These are phyloP conservation scores for Hypsopygia costalis DNA, from an alignment of 2,888 invertebrate genomes.

Conservation along the genomic window DNA sequence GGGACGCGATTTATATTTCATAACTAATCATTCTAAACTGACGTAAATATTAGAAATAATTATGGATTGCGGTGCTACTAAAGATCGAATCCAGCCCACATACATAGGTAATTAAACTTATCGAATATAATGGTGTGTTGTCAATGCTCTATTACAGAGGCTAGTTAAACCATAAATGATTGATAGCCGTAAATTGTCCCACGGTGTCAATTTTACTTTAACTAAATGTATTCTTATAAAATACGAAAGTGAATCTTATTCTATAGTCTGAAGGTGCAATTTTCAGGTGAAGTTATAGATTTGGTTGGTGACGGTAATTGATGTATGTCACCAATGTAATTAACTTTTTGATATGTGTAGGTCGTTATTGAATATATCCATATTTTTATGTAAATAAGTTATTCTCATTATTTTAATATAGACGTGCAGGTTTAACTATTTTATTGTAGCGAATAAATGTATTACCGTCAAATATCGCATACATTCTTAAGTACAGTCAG, in stretches of 20 bases:
- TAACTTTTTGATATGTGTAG: constrained; percentile 4
- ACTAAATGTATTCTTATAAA: background rate
- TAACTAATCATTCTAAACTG: no score
- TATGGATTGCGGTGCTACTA: constrained; percentile 17
- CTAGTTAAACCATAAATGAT: constrained; percentile 23
- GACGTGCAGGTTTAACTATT: no score
- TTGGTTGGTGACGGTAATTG: no score
- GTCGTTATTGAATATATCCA: constrained; percentile 2
- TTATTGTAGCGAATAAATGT: no score
- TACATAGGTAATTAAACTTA: constrained; percentile 23
- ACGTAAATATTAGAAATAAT: background rate
- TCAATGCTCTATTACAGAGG: constrained; percentile 23
- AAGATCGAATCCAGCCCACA: constrained; percentile 15
- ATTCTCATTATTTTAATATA: no score
- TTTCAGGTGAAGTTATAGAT: background rate
- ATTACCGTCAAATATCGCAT: no score
- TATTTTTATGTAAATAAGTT: no score
- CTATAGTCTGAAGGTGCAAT: background rate
- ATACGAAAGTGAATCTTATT: constrained; percentile 1
- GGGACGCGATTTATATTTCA: no score
- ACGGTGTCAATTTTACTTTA: constrained; percentile 1
- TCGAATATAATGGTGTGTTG: constrained; percentile 26
- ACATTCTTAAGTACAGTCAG: no score
- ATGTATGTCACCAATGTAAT: constrained; percentile 3
- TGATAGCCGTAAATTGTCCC: constrained; percentile 24